Percentiles rank a stretch among this genome's conserved stretches.
Conservation (phyloP, 2,113 vertebrate species). For the Cinclus cinclus region DNA sequence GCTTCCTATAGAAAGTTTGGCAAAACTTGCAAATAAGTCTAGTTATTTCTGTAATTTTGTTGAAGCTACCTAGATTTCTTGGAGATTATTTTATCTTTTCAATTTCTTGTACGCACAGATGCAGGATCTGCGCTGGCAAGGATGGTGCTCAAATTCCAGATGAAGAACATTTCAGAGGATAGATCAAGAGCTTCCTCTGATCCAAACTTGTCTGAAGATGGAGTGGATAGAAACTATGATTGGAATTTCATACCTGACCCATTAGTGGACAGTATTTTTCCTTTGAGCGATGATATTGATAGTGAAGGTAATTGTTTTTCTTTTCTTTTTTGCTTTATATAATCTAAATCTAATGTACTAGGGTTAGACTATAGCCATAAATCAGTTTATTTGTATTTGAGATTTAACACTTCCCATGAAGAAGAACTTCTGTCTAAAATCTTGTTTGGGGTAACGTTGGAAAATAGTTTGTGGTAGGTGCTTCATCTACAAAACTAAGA, state of each 20-base stretch:
- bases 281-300: conserved; percentile 82
- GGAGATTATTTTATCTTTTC: neutral
- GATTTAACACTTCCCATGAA: neutral
- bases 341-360: neutral
- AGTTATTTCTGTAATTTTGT: neutral
- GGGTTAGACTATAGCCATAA: neutral
- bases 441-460: neutral
- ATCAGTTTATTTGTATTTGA: neutral
- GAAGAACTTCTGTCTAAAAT: neutral
- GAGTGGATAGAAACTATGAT: conserved; percentile 80
- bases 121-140: conserved; percentile 81
- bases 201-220: conserved; percentile 75
- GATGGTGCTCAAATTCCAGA: conserved; percentile 82
- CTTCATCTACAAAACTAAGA: neutral
- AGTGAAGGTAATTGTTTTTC: conserved; percentile 81
- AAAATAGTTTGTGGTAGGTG: neutral
- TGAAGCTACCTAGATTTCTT: neutral
- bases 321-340: neutral
- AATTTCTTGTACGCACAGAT: conserved; percentile 64
- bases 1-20: neutral
- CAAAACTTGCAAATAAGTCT: neutral
- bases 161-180: conserved; percentile 65
- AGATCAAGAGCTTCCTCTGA: conserved; percentile 56
- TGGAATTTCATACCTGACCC: conserved; percentile 80
- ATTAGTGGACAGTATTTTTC: conserved; percentile 76